A percentile compares a stretch with the other conserved stretches of the same genome.
Evolutionary conservation across 2,888 invertebrate genomes (phyloP).

Genomic region (Drosophila antonietae): DNA sequence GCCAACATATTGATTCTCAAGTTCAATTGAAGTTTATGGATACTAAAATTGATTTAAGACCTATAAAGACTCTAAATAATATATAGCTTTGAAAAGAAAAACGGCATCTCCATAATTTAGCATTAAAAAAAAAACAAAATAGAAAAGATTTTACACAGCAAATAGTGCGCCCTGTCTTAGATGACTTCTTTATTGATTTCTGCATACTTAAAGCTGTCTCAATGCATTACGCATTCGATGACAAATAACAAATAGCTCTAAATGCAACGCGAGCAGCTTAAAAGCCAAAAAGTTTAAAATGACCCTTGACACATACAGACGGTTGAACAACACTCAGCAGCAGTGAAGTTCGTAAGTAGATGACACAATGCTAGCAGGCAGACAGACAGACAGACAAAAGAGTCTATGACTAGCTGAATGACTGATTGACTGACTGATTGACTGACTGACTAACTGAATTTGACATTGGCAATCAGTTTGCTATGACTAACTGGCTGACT

Average conservation of each 20-base stretch:
- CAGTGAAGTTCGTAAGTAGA: slow-evolving; percentile 49
- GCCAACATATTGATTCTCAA: no score
- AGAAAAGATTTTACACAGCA: background rate
- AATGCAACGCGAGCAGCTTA: slow-evolving; percentile 10
- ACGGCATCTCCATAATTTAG: no score
- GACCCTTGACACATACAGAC: slow-evolving; percentile 46
- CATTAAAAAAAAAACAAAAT: background rate
- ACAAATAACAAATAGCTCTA: background rate
- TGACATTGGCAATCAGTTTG: slow-evolving; percentile 37
- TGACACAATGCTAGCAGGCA: slow-evolving; percentile 32
- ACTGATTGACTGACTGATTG: slow-evolving; percentile 23
- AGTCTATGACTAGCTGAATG: slow-evolving; percentile 28
- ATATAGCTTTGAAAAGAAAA: no score
- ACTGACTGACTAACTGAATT: slow-evolving; percentile 28
- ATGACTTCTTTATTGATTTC: background rate
- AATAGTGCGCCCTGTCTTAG: background rate
- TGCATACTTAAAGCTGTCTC: background rate
- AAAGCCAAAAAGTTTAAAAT: slow-evolving; percentile 58
- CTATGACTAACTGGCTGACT: slow-evolving; percentile 6
- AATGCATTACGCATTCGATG: background rate
- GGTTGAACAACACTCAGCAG: slow-evolving; percentile 42
- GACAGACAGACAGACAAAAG: background rate
- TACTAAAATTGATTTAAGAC: background rate
- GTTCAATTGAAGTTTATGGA: no score
- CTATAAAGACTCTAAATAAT: background rate